Percentiles rank a stretch among this genome's conserved stretches.
These are phyloP conservation scores for Aromia moschata DNA, from an alignment of 2,888 invertebrate species.

Conservation along the genomic window DNA sequence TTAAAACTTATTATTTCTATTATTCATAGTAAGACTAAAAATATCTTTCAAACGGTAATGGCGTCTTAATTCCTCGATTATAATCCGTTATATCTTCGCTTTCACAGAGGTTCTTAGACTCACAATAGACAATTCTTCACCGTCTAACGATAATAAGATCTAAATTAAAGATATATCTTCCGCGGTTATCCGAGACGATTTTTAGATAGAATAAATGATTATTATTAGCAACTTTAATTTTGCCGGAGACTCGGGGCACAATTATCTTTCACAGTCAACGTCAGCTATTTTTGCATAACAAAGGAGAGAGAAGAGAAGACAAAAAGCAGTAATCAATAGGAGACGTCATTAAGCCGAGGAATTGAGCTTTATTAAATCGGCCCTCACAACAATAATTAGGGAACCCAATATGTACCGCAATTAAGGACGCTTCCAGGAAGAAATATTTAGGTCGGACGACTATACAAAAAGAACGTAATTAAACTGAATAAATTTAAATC, in stretches of 20 bases:
- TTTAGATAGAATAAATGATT: conserved; percentile 26
- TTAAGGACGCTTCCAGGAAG: conserved; percentile 36
- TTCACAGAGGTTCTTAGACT: no score
- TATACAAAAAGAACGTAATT: conserved; percentile 27
- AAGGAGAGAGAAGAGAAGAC: conserved; percentile 40
- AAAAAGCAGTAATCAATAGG: conserved; percentile 46
- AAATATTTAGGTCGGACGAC: conserved; percentile 42
- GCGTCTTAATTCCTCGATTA: no score
- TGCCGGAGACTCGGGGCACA: conserved; percentile 21
- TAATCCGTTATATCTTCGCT: no score
- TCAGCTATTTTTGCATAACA: conserved; percentile 45
- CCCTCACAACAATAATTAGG: conserved; percentile 47
- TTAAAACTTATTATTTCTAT: no score
- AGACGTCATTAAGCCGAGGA: conserved; percentile 45
- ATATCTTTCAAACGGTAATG: no score
- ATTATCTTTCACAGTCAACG: conserved; percentile 26
- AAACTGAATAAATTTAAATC: conserved; percentile 28
- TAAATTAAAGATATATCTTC: conserved; percentile 12
- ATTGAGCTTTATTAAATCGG: conserved; percentile 46
- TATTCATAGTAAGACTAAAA: no score
- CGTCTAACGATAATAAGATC: no score
- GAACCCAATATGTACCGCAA: conserved; percentile 49
- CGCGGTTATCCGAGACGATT: conserved; percentile 6
- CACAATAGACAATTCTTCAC: no score
- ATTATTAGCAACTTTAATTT: conserved; percentile 29